Percentiles rank a stretch among this genome's conserved stretches.
Conservation (phyloP, 2,888 invertebrate species). For the Rotaria sp. region DNA sequence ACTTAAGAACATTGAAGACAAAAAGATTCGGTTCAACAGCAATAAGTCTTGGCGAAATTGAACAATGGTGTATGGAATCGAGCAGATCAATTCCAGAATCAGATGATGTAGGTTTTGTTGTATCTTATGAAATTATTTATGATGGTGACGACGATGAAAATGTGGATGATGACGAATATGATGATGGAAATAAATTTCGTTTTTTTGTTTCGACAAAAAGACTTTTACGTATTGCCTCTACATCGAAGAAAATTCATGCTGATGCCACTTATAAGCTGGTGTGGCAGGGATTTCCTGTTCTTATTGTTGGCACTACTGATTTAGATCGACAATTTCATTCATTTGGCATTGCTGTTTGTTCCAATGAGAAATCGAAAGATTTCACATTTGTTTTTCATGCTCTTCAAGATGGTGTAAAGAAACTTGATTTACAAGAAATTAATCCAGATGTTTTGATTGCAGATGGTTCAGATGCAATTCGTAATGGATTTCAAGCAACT, state of each 20-base stretch:
- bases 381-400: no score
- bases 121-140: neutral
- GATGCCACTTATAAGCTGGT: neutral
- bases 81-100: neutral
- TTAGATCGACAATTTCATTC: neutral
- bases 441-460: neutral
- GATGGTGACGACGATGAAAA: neutral
- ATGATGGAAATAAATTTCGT: neutral
- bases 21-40: neutral
- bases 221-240: neutral
- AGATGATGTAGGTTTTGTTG: neutral
- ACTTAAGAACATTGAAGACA: neutral
- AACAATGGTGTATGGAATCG: neutral
- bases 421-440: neutral
- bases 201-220: neutral
- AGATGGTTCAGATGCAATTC: no score
- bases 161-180: neutral
- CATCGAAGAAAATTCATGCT: neutral
- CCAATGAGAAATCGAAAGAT: neutral
- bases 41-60: neutral
- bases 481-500: no score
- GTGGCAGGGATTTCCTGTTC: neutral
- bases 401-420: neutral
- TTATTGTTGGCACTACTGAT: neutral
- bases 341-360: neutral